Evolutionary conservation across 2,113 vertebrate species (phyloP), one percentile per base, ranked within the genome.

Genomic region (Platysteira castanea): DNA sequence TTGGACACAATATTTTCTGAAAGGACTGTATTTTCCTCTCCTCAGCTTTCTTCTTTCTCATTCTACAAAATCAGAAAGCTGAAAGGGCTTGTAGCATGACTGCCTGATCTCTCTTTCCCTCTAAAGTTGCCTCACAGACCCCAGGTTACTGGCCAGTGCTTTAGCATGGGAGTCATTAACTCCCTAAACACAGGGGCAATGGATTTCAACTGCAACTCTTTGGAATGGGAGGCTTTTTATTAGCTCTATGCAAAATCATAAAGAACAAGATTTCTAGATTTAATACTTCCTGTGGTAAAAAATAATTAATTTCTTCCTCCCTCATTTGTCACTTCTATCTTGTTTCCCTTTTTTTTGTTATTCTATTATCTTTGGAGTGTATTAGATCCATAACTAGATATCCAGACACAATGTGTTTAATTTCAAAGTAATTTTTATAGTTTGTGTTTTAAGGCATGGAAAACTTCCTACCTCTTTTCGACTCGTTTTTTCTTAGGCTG

Each of bases 391-490:
- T 33, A 63, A 63, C 18, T 63, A 79, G 35, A 44, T 84, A 88
- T 30, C 47, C 44, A 81, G 44, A 63, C 17, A 73, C 19, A 79
- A 49, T 0, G 3, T 27, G 76, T 44, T 61, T 76, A 12, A 80
- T 35, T 87, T 76, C 20, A 53, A 92, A 89, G n/a, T 42, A 75
- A 49, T 69, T 57, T 56, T 56, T 76, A 4, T 13, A 33, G 8
- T 76, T 77, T 44, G 27, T 41, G 13, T 76, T 83, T 77, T 68
- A 90, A 90, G 28, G 27, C 39, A 49, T 27, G 33, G 31, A 44
- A 35, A 70, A 67, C n/a, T 88, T 87, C 91, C 92, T 98, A 99
- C 99, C 99, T 99, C 95, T 99, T 99, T 91, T 99, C 98, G 17
- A 96, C 97, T 93, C 96, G 98, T 89, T 99, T 98, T 78, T 98